These are phyloP conservation scores for Dastarcus helophoroides DNA, from an alignment of 2,888 invertebrate species.

Conservation along the genomic window DNA sequence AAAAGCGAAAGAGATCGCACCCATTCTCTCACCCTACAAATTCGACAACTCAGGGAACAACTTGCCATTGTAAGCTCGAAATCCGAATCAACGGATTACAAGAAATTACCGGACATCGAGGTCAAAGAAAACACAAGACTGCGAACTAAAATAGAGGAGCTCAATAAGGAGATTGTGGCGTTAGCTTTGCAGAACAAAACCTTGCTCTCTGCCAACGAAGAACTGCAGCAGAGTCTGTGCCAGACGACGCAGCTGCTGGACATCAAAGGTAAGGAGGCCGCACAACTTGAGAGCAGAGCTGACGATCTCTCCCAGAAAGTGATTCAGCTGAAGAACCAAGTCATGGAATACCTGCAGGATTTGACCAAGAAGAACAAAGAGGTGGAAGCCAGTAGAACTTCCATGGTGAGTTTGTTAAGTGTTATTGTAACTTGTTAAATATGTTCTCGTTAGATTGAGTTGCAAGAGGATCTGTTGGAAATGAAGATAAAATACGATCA, in stretches of 20 bases:
- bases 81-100: conserved; percentile 30
- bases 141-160: conserved; percentile 17
- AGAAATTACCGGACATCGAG: conserved; percentile 24
- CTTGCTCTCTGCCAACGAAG: conserved; percentile 20
- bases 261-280: conserved; percentile 19
- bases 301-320: conserved; percentile 16
- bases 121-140: conserved; percentile 20
- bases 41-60: conserved; percentile 21
- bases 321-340: conserved; percentile 18
- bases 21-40: conserved; percentile 26
- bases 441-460: conserved; percentile 35
- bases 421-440: neutral
- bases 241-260: conserved; percentile 25
- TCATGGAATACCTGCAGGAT: conserved; percentile 19
- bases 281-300: conserved; percentile 1
- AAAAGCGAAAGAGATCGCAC: conserved; percentile 42
- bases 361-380: conserved; percentile 23
- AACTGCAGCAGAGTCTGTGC: conserved; percentile 23
- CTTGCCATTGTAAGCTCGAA: conserved; percentile 14
- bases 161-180: conserved; percentile 20
- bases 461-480: conserved; percentile 38
- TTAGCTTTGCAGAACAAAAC: conserved; percentile 20
- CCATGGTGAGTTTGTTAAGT: conserved; percentile 23
- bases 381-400: conserved; percentile 23
- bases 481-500: conserved; percentile 37